Evolutionary conservation across 1,140 invertebrate species (phyloP).

Genomic region (Ceratina australensis): DNA sequence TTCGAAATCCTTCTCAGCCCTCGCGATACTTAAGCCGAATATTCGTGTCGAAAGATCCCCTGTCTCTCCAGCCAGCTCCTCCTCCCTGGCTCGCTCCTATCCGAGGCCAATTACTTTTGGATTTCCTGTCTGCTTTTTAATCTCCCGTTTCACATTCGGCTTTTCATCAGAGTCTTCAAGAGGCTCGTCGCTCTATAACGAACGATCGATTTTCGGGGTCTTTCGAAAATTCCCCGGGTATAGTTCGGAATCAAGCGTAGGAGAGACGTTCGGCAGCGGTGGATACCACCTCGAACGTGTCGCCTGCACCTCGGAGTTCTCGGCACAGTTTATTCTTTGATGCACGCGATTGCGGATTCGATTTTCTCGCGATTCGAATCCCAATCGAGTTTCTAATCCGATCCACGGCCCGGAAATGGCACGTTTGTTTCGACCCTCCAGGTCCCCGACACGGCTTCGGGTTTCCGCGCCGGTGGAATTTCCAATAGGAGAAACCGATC

Average conservation of each 20-base stretch:
- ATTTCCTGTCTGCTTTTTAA: slow-evolving; percentile 27
- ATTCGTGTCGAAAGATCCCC: neutral
- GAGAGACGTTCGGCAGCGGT: no score
- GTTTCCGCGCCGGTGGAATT: neutral
- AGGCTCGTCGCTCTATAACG: no score
- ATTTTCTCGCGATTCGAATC: slow-evolving; percentile 28
- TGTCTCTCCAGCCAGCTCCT: neutral
- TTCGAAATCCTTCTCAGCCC: neutral
- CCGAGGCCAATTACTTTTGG: slow-evolving; percentile 37
- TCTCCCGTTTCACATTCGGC: neutral
- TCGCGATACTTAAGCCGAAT: neutral
- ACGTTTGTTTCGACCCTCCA: neutral
- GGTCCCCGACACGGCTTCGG: neutral
- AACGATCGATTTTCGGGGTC: no score
- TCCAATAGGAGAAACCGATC: slow-evolving; percentile 18
- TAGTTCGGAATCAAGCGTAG: no score
- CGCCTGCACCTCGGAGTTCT: no score
- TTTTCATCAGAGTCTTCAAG: no score
- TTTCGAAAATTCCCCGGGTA: no score
- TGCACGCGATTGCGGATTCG: slow-evolving; percentile 16
- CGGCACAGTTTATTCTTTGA: neutral
- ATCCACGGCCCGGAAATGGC: neutral
- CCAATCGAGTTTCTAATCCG: slow-evolving; percentile 42
- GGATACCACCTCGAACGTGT: no score
- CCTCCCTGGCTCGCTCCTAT: neutral